Evolutionary conservation across 2,888 invertebrate genomes (phyloP).

Genomic region (Aplocera efformata): DNA sequence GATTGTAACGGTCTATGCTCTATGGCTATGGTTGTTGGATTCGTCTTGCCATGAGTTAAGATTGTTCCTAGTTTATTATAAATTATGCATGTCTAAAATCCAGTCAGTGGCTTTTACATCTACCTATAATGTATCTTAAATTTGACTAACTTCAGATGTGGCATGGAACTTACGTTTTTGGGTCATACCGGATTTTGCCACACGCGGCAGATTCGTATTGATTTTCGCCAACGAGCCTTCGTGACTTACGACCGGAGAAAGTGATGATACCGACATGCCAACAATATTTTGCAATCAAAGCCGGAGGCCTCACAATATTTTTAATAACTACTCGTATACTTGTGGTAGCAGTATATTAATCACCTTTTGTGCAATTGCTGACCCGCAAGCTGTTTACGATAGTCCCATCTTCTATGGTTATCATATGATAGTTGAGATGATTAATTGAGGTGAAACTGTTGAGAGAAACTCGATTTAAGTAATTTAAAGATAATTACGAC

Average conservation of each 20-base stretch:
- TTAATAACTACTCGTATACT: slow-evolving; percentile 29
- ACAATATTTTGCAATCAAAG: slow-evolving; percentile 41
- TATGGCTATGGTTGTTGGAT: too few relatives aligned
- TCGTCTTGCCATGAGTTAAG: too few relatives aligned
- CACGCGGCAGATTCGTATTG: slow-evolving; percentile 43
- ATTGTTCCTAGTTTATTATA: too few relatives aligned
- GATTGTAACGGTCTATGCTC: too few relatives aligned
- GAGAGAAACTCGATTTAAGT: slow-evolving; percentile 12
- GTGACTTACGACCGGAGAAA: slow-evolving; percentile 56
- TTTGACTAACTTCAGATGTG: background rate
- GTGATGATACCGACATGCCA: slow-evolving; percentile 33
- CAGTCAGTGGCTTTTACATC: too few relatives aligned
- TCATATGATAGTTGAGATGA: too few relatives aligned
- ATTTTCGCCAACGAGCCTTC: slow-evolving; percentile 44
- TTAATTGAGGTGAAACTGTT: slow-evolving; percentile 1
- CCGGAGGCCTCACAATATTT: slow-evolving; percentile 30
- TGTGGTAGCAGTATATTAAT: slow-evolving; percentile 17
- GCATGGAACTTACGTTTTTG: slow-evolving; percentile 21
- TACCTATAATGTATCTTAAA: too few relatives aligned
- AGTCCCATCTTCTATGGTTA: too few relatives aligned
- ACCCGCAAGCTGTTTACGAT: slow-evolving; percentile 3
- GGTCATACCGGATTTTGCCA: slow-evolving; percentile 47
- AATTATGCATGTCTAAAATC: too few relatives aligned
- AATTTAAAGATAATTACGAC: background rate
- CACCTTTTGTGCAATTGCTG: slow-evolving; percentile 10